A percentile compares a stretch with the other conserved stretches of the same genome.
Conservation (phyloP, 2,888 invertebrate genomes). For the Acleris literana region DNA sequence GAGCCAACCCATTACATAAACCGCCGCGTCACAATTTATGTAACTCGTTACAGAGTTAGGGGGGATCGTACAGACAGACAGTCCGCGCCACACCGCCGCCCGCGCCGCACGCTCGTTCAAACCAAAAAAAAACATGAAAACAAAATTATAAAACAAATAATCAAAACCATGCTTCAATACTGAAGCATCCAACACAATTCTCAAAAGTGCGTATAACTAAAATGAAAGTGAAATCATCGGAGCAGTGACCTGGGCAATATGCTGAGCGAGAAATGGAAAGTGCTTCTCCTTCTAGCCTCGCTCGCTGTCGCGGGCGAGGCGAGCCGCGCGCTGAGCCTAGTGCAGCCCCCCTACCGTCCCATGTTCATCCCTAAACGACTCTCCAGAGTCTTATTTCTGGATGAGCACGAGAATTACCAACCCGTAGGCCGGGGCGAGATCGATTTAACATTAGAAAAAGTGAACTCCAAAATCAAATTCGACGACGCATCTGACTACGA, state of each 20-base stretch:
- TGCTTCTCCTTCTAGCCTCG: conserved; percentile 68
- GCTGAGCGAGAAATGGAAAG: conserved; percentile 80
- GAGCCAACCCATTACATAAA: conserved; percentile 48
- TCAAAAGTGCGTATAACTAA: conserved; percentile 44
- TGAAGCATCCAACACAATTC: background rate
- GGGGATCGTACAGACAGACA: conserved; percentile 39
- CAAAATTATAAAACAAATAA: conserved; percentile 41
- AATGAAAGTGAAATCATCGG: conserved; percentile 77
- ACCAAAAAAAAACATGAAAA: conserved; percentile 50
- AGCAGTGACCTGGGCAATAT: conserved; percentile 78
- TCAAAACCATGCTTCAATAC: conserved; percentile 52
- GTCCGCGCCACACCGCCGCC: conserved; percentile 48
- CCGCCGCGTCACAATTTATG: conserved; percentile 50
- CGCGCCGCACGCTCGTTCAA: conserved; percentile 49
- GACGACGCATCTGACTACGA: conserved; percentile 77
- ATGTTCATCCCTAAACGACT: conserved; percentile 43
- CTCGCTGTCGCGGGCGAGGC: conserved; percentile 68
- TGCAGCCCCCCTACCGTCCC: conserved; percentile 43
- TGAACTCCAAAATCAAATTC: conserved; percentile 72
- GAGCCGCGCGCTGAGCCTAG: conserved; percentile 70
- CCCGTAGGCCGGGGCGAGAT: conserved; percentile 72
- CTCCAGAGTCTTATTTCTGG: conserved; percentile 67
- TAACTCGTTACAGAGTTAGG: conserved; percentile 45
- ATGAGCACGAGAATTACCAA: conserved; percentile 69
- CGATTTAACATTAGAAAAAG: conserved; percentile 63